Evolutionary conservation across 2,797 vertebrate species (phyloP).

Genomic region (Gastrophryne carolinensis): DNA sequence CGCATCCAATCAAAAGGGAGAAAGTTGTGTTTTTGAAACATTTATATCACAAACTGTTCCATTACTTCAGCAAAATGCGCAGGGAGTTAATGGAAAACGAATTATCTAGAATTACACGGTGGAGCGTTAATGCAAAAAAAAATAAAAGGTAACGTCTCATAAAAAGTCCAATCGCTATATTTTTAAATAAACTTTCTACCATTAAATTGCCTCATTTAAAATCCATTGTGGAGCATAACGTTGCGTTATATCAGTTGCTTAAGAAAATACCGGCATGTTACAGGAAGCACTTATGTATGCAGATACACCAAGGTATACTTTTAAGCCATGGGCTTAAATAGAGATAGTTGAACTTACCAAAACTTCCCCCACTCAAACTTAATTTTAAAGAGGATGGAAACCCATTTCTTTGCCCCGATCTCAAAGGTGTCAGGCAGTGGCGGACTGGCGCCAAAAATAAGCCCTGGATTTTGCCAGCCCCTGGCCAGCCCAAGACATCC

Average conservation of each 20-base stretch:
- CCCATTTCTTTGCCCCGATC: too few relatives aligned
- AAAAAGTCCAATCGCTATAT: not conserved
- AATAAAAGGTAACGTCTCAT: not conserved
- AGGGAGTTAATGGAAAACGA: constrained; percentile 38
- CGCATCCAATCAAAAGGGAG: not conserved
- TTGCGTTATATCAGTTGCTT: constrained; percentile 10
- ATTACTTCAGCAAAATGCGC: constrained; percentile 16
- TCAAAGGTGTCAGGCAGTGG: too few relatives aligned
- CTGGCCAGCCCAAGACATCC: too few relatives aligned
- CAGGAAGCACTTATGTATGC: constrained; percentile 1
- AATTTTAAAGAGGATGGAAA: too few relatives aligned
- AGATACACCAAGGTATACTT: not conserved
- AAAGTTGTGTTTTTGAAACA: constrained; percentile 7
- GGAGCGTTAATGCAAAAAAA: constrained; percentile 9
- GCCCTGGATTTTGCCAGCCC: too few relatives aligned
- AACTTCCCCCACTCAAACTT: too few relatives aligned
- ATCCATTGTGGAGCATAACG: constrained; percentile 1
- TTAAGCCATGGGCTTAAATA: too few relatives aligned
- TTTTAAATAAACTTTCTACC: constrained; percentile 12
- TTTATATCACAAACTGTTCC: not conserved
- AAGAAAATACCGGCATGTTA: constrained; percentile 1
- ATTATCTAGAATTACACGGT: constrained; percentile 19
- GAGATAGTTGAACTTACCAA: too few relatives aligned
- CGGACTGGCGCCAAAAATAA: too few relatives aligned
- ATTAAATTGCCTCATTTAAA: constrained; percentile 16